Conservation (phyloP, 2,888 invertebrate species). For the Pammene fasciana region DNA sequence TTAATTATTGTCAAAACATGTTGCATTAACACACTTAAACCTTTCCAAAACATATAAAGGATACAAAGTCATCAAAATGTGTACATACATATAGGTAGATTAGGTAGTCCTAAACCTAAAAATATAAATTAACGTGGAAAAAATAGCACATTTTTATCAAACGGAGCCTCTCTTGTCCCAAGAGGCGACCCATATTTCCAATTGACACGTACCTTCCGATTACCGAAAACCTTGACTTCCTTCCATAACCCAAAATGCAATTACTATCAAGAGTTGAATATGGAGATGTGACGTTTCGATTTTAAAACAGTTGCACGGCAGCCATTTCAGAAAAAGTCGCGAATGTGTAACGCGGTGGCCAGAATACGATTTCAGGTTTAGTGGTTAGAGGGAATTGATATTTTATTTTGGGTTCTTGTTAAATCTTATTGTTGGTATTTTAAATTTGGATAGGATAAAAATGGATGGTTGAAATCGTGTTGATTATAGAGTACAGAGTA, state of each 20-base stretch:
- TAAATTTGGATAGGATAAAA: conserved; percentile 5
- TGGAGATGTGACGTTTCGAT: conserved; percentile 42
- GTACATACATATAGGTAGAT: neutral
- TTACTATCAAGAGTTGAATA: neutral
- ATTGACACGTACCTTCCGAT: conserved; percentile 69
- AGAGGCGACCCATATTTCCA: conserved; percentile 75
- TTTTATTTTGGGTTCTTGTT: conserved; percentile 76
- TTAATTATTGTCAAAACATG: no score
- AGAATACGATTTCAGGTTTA: conserved; percentile 9
- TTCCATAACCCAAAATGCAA: neutral
- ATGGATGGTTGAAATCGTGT: no score
- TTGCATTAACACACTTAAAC: no score
- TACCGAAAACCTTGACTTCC: conserved; percentile 68
- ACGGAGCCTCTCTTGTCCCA: conserved; percentile 62
- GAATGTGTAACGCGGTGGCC: conserved; percentile 1
- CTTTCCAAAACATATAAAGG: no score
- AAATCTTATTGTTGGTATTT: conserved; percentile 64
- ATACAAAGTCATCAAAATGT: no score
- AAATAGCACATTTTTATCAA: conserved; percentile 52
- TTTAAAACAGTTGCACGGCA: conserved; percentile 47
- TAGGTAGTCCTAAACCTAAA: neutral
- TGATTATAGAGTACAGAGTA: no score
- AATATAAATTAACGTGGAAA: conserved; percentile 28
- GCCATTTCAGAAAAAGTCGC: conserved; percentile 17
- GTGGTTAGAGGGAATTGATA: conserved; percentile 48